phyloP scores from a whole-genome alignment of 2,113 vertebrate genomes.

The Coracopsis vasa region DNA sequence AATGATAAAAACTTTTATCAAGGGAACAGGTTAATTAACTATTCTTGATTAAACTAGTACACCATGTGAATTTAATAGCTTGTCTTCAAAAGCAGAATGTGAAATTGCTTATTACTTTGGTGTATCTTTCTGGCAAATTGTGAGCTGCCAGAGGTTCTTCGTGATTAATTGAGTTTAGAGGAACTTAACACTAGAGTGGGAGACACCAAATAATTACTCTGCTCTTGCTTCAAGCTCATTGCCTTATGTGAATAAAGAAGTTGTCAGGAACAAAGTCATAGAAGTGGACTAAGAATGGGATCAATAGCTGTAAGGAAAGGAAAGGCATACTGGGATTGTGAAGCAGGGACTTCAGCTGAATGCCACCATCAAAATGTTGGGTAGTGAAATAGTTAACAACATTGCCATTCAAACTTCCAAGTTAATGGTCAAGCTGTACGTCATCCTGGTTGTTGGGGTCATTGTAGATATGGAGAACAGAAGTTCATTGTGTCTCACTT shows the following conservation, averaged over 20 bases:
- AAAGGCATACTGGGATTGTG: background rate
- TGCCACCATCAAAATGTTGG: background rate
- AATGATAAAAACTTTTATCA: constrained; percentile 36
- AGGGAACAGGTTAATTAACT: constrained; percentile 57
- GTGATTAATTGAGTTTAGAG: constrained; percentile 21
- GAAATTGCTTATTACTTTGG: constrained; percentile 7
- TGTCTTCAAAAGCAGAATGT: constrained; percentile 38
- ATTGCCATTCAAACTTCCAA: background rate
- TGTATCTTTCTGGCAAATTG: constrained; percentile 6
- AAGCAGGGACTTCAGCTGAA: background rate
- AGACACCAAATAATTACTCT: constrained; percentile 21
- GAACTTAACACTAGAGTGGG: background rate
- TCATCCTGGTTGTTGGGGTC: background rate
- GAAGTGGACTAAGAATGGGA: background rate
- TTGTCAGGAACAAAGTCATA: background rate
- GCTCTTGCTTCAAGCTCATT: background rate
- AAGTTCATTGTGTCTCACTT: background rate
- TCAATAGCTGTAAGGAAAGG: background rate
- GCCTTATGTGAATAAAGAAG: background rate
- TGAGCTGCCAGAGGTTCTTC: background rate
- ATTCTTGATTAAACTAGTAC: constrained; percentile 46
- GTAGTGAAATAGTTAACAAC: background rate
- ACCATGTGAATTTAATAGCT: constrained; percentile 52
- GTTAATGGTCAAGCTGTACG: background rate
- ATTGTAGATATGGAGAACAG: background rate